A percentile compares a stretch with the other conserved stretches of the same genome.
phyloP scores from a whole-genome alignment of 2,113 vertebrate species.

The Phoenicopterus ruber region DNA sequence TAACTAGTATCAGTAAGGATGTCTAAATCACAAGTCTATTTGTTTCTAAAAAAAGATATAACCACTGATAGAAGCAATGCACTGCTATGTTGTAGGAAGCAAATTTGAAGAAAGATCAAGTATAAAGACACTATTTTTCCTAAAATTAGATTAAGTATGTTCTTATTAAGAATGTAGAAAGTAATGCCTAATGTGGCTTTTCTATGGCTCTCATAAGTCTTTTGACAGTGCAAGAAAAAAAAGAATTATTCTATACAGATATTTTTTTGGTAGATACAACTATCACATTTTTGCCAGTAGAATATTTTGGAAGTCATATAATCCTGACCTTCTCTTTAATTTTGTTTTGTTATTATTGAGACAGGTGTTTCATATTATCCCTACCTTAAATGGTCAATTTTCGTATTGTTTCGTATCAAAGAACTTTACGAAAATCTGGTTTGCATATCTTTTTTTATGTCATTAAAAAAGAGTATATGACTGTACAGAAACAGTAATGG shows the following conservation, averaged over 20 bases:
- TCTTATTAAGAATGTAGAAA: not conserved
- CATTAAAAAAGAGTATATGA: not conserved
- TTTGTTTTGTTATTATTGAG: not conserved
- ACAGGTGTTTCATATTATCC: not conserved
- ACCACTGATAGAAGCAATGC: not conserved
- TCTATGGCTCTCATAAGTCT: not conserved
- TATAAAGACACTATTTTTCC: not conserved
- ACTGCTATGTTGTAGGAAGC: not conserved
- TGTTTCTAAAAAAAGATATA: not conserved
- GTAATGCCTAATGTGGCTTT: not conserved
- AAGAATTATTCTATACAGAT: not conserved
- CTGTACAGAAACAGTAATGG: not conserved
- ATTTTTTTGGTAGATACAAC: not conserved
- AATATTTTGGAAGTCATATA: not conserved
- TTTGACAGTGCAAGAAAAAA: not conserved
- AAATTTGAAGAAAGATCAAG: not conserved
- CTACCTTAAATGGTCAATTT: not conserved
- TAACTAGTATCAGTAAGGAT: not conserved
- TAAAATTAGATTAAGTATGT: not conserved
- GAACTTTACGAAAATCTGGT: not conserved
- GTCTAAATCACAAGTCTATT: not conserved
- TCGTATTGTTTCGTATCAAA: not conserved
- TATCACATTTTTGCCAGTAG: not conserved
- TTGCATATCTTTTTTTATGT: not conserved
- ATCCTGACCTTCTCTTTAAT: not conserved